Conservation (phyloP, 2,113 vertebrate genomes). For the Syngnathus scovelli region DNA sequence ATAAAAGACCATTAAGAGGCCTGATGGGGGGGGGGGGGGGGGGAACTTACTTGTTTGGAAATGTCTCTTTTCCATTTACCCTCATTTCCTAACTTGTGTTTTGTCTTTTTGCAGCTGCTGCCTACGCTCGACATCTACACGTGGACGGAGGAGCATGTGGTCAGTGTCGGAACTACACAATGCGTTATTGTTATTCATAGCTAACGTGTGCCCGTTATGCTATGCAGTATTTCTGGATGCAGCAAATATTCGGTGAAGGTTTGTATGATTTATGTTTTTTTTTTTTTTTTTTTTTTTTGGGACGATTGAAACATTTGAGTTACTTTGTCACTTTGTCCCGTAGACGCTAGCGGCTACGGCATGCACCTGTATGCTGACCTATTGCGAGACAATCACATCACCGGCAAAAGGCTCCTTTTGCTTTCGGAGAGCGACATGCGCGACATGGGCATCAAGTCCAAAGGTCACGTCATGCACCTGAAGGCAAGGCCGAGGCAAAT, state of each 20-base stretch:
- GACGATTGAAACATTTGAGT: not conserved
- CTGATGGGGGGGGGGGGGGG: slow-evolving; percentile 44
- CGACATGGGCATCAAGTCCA: slow-evolving; percentile 92
- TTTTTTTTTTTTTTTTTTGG: not conserved
- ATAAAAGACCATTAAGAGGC: slow-evolving; percentile 44
- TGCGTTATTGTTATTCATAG: not conserved
- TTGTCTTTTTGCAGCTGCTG: slow-evolving; percentile 81
- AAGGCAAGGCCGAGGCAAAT: slow-evolving; percentile 75
- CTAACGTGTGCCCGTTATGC: slow-evolving; percentile 10
- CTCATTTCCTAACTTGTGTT: slow-evolving; percentile 12
- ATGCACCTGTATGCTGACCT: slow-evolving; percentile 84
- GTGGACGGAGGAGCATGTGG: slow-evolving; percentile 97
- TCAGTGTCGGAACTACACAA: slow-evolving; percentile 63
- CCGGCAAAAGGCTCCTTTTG: slow-evolving; percentile 85
- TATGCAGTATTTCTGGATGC: slow-evolving; percentile 90
- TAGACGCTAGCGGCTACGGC: slow-evolving; percentile 76
- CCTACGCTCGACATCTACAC: slow-evolving; percentile 90
- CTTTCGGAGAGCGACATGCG: slow-evolving; percentile 87
- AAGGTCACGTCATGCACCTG: slow-evolving; percentile 93
- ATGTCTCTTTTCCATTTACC: slow-evolving; percentile 36
- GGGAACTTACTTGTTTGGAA: slow-evolving; percentile 39
- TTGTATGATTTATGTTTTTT: slow-evolving; percentile 42
- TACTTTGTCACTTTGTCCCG: slow-evolving; percentile 1
- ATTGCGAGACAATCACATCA: slow-evolving; percentile 95
- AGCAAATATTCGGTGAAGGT: slow-evolving; percentile 89